A percentile compares a stretch with the other conserved stretches of the same genome.
These are phyloP conservation scores for Ancistrus triradiatus DNA, from an alignment of 2,113 vertebrate genomes.

Conservation along the genomic window DNA sequence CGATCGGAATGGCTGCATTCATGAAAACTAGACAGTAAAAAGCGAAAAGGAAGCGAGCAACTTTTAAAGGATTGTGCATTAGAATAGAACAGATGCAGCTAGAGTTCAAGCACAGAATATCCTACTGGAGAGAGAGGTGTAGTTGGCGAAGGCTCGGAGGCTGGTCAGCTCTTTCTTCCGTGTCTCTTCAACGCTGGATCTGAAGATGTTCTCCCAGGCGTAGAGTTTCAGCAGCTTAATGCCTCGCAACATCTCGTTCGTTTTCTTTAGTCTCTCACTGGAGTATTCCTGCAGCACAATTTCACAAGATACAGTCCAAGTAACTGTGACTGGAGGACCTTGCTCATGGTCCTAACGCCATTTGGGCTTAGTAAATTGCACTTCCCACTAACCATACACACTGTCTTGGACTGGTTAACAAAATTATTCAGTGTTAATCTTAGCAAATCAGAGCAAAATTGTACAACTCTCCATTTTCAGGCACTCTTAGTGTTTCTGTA, in stretches of 20 bases:
- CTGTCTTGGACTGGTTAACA: no score
- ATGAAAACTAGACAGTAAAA: conserved; percentile 83
- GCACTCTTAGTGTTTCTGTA: no score
- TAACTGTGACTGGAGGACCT: no score
- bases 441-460: no score
- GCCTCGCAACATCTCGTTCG: conserved; percentile 92
- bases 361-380: no score
- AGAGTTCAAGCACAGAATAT: background rate
- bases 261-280: conserved; percentile 92
- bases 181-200: conserved; percentile 85
- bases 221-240: conserved; percentile 97
- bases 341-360: no score
- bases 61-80: background rate
- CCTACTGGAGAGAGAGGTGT: conserved; percentile 94
- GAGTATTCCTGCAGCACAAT: conserved; percentile 85
- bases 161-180: conserved; percentile 91
- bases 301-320: no score
- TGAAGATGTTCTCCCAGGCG: conserved; percentile 95
- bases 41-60: background rate
- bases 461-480: no score
- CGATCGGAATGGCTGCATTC: conserved; percentile 98
- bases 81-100: background rate
- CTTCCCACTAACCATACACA: no score
- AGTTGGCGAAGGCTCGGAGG: conserved; percentile 88
- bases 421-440: no score